Conservation (phyloP, 2,113 vertebrate species). For the Aegotheles bennettii region DNA sequence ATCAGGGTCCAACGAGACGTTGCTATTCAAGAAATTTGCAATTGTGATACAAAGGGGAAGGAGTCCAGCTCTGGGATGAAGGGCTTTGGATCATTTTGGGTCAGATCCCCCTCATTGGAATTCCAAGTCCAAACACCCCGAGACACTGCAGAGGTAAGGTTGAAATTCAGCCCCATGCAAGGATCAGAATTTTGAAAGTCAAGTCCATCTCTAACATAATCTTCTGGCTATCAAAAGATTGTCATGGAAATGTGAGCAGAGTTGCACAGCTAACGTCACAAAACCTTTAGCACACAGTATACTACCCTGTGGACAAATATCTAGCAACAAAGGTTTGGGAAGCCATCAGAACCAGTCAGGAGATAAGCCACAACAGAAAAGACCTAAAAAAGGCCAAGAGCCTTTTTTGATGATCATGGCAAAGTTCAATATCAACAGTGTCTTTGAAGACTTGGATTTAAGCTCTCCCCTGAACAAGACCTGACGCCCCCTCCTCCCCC, state of each 20-base stretch:
- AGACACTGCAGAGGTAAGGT: background rate
- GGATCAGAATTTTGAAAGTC: background rate
- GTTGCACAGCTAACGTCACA: background rate
- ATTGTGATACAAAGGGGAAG: background rate
- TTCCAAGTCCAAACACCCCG: slow-evolving; percentile 10
- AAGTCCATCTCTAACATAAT: background rate
- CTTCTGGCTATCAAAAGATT: background rate
- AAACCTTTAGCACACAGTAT: background rate
- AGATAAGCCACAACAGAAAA: background rate
- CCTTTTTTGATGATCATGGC: background rate
- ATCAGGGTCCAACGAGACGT: background rate
- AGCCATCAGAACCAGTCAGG: slow-evolving; percentile 51
- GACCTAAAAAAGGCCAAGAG: background rate
- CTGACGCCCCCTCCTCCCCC: background rate
- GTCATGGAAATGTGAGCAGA: background rate
- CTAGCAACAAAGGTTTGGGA: slow-evolving; percentile 14
- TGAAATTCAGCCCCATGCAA: slow-evolving; percentile 34
- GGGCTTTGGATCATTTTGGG: background rate
- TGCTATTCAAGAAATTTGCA: background rate
- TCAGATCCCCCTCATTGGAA: slow-evolving; percentile 21
- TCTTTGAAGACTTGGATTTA: background rate
- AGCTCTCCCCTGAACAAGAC: background rate
- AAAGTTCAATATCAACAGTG: background rate
- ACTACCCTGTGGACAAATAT: background rate
- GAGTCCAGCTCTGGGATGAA: background rate